Evolutionary conservation across 2,888 invertebrate species (phyloP), one percentile per base, ranked within the genome.

Genomic region (Perithous albicinctus): DNA sequence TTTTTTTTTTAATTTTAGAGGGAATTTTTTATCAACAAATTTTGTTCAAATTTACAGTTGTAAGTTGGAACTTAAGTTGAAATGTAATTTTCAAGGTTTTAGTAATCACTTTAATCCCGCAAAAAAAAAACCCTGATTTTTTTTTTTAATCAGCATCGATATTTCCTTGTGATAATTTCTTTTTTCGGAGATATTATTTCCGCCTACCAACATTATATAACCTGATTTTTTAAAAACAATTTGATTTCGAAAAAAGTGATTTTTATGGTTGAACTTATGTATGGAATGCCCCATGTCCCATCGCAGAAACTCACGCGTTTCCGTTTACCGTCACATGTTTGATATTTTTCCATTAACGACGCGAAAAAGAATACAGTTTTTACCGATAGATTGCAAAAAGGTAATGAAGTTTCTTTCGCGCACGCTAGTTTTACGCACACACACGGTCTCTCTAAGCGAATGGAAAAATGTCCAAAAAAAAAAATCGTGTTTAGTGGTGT

Each of bases 301-400:
- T 5, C 23, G 10, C 23, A 2, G 23, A 2, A 70, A 12, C 26
- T 75, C 67, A 12, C 12, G 12, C 32, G 23, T 26, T 35, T 10
- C 12, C 18, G 38, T 41, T 48, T 48, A 23, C 35, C 48, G 35
- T 15, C 29, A 29, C 18, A 15, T 41, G 26, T 43, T 56, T 51
- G 23, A 32, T 56, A 72, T 64, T 38, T 69, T 48, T 61, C n/a
- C 29, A 15, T 35, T 56, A 56, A 56, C 15, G 2, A 56, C 15
- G 54, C n/a, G 29, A 29, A 56, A 56, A 15, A 29, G 15, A 54
- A 8, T 5, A 0, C 5, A 54, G n/a, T 15, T 56, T 15, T 29
- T 7, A 6, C 54, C 15, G n/a, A 15, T 26, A 29, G 4, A 56
- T 29, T 56, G 29, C 29, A 29, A 56, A 26, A 15, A 48, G n/a